Base-by-base conservation (phyloP, 1,140 invertebrate species). In the Drosophila triauraria region DNA sequence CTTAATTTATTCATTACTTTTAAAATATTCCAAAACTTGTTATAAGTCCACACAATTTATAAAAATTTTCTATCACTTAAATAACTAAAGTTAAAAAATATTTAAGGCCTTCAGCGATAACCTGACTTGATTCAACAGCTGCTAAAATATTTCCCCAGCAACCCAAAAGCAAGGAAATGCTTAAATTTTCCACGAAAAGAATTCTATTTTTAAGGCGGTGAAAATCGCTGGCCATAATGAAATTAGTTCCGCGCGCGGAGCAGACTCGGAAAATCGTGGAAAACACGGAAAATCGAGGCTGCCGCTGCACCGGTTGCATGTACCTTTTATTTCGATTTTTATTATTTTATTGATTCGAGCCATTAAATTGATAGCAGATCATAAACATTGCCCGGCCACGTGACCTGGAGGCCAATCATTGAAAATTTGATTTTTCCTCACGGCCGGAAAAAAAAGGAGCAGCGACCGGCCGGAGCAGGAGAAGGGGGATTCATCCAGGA, bases 281-380 rank as follows among this genome's bases (percentile, higher is more conserved):
- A 13, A 53, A 20, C 0, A 3, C 17, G 30, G 42, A 43, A 17
- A 43, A 43, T 7, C 15, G n/a, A 9, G 58, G 10, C n/a, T 32
- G 12, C 50, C 57, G 20, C 10, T 47, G 40, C 35, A 46, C 63
- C 25, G 42, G 68, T 54, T 57, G 48, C 38, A 47, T 40, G 32
- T 43, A 20, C 35, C 51, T 69, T 35, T 70, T 38, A 47, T 40
- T 46, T 42, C 25, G 50, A 20, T 42, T 69, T 59, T 71, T 57
- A 69, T 69, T 69, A 69, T 69, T 71, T 78, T 64, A 85, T 85
- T 84, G 78, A 84, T 74, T 84, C 44, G 25, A 74, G 43, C 60
- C 68, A 78, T 85, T 85, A 85, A 81, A 70, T 64, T 75, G 78
- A 85, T 85, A 64, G 61, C 67, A 71, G 74, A 84, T 81, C 78